These are phyloP conservation scores for Bambusicola thoracicus DNA, from an alignment of 2,113 vertebrate genomes.

Conservation along the genomic window DNA sequence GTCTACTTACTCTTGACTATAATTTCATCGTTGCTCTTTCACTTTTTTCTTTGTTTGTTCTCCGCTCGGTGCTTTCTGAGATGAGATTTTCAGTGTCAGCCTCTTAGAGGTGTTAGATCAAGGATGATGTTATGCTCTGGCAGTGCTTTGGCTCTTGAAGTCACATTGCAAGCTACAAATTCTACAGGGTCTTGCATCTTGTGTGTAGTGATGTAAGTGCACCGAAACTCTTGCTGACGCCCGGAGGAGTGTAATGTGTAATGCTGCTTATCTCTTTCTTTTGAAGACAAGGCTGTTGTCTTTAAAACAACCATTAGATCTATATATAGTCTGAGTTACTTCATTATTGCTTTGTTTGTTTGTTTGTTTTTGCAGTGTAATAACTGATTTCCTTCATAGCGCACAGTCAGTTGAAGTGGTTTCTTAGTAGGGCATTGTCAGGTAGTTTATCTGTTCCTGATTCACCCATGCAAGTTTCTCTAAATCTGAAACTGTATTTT, in stretches of 20 bases:
- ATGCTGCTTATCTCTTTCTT: neutral
- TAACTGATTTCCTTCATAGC: neutral
- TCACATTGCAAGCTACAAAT: neutral
- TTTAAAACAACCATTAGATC: neutral
- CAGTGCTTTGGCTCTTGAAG: neutral
- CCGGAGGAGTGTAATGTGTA: rapidly evolving
- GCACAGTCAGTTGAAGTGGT: neutral
- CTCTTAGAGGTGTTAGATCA: neutral
- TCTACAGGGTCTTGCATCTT: neutral
- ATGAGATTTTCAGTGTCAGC: neutral
- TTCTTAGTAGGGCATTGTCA: neutral
- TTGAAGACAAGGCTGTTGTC: neutral
- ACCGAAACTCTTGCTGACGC: neutral
- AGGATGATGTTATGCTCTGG: neutral
- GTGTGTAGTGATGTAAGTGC: neutral
- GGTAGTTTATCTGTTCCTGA: neutral
- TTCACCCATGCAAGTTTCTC: neutral
- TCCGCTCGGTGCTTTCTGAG: neutral
- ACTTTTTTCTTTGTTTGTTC: neutral
- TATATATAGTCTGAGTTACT: neutral
- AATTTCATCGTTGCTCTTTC: neutral
- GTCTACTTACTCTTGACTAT: neutral
- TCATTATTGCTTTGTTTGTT: neutral
- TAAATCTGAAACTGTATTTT: neutral
- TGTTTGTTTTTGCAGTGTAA: neutral